Percentiles rank a stretch among this genome's conserved stretches.
These are phyloP conservation scores for Nipponacmea schrenckii DNA, from an alignment of 2,888 invertebrate genomes.

Conservation along the genomic window DNA sequence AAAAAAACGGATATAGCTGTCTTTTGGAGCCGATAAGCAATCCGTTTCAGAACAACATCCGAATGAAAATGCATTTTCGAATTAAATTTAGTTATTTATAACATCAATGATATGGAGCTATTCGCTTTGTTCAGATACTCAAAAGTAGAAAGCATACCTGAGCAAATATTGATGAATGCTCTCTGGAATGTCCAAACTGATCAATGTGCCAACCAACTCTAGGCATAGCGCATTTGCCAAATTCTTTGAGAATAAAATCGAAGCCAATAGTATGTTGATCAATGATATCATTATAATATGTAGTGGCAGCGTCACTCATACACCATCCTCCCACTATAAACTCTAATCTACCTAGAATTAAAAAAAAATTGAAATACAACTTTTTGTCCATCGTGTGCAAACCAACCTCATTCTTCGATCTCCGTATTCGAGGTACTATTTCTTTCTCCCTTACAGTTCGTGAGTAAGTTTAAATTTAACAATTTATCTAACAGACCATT, in stretches of 20 bases:
- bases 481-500: too few species aligned
- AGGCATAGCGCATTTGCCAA: constrained; percentile 77
- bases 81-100: too few species aligned
- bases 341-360: constrained; percentile 65
- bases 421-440: too few species aligned
- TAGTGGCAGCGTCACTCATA: constrained; percentile 72
- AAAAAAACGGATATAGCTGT: too few species aligned
- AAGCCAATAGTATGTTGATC: constrained; percentile 73
- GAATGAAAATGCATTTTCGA: too few species aligned
- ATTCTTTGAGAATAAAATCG: constrained; percentile 57
- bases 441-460: too few species aligned
- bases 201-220: constrained; percentile 87
- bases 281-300: constrained; percentile 71
- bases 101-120: too few species aligned
- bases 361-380: neutral
- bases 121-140: neutral
- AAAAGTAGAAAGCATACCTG: constrained; percentile 54
- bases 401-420: too few species aligned
- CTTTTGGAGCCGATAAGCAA: too few species aligned
- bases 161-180: constrained; percentile 78
- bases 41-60: too few species aligned
- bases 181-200: constrained; percentile 86
- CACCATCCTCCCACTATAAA: constrained; percentile 71
- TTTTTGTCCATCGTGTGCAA: too few species aligned
- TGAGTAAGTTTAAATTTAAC: too few species aligned